Conservation (phyloP, 2,113 vertebrate species). For the Megalops atlanticus region DNA sequence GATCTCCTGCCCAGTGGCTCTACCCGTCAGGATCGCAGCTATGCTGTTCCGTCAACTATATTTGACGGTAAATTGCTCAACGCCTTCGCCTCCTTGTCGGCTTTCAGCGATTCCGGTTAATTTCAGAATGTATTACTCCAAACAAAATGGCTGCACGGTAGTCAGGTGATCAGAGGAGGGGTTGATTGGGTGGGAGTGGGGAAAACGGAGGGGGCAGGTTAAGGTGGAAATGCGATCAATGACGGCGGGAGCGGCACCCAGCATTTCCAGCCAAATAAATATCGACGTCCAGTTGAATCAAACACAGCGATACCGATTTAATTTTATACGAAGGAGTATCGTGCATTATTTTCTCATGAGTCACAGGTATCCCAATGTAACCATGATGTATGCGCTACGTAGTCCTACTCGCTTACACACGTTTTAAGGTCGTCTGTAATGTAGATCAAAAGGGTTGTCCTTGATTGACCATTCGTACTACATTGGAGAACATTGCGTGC, state of each 20-base stretch:
- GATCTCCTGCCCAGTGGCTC: slow-evolving; percentile 16
- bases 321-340: neutral
- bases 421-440: slow-evolving; percentile 49
- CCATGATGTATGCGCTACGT: neutral
- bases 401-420: neutral
- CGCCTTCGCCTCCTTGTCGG: slow-evolving; percentile 23
- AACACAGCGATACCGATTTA: neutral
- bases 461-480: slow-evolving; percentile 53
- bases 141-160: slow-evolving; percentile 80
- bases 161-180: slow-evolving; percentile 72
- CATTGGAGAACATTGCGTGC: slow-evolving; percentile 60
- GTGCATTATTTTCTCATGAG: neutral
- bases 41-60: slow-evolving; percentile 1
- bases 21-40: neutral
- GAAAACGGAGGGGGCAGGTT: slow-evolving; percentile 29
- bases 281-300: neutral
- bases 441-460: slow-evolving; percentile 56
- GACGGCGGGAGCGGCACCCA: neutral
- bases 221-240: slow-evolving; percentile 43
- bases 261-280: neutral
- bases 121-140: slow-evolving; percentile 46
- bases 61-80: neutral
- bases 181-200: slow-evolving; percentile 44
- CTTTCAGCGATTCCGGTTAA: slow-evolving; percentile 44
- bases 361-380: neutral